Evolutionary conservation across 2,888 invertebrate genomes (phyloP).

Genomic region (Galerucella calmariensis): DNA sequence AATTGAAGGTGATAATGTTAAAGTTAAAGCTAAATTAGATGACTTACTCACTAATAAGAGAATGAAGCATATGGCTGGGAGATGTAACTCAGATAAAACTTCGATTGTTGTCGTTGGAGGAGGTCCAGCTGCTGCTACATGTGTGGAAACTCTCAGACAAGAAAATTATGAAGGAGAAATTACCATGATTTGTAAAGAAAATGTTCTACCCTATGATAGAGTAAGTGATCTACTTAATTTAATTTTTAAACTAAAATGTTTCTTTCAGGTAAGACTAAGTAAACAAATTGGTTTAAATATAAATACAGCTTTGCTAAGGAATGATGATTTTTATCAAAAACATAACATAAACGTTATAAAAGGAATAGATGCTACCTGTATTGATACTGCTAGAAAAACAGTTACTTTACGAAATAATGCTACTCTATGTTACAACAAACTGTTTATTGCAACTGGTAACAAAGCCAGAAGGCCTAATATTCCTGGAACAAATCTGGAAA

Average conservation of each 20-base stretch:
- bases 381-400: slow-evolving; percentile 73
- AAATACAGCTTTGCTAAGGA: slow-evolving; percentile 76
- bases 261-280: slow-evolving; percentile 73
- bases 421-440: slow-evolving; percentile 12
- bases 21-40: slow-evolving; percentile 73
- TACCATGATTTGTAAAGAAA: slow-evolving; percentile 82
- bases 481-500: slow-evolving; percentile 72
- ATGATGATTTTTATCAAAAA: slow-evolving; percentile 78
- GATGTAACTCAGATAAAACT: slow-evolving; percentile 63
- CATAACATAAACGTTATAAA: slow-evolving; percentile 79
- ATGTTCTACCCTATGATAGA: slow-evolving; percentile 88
- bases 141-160: slow-evolving; percentile 88
- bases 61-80: slow-evolving; percentile 71
- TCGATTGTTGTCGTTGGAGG: slow-evolving; percentile 82
- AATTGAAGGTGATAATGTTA: slow-evolving; percentile 72
- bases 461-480: slow-evolving; percentile 71
- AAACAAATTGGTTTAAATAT: slow-evolving; percentile 80
- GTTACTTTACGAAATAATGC: slow-evolving; percentile 69
- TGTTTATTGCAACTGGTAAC: slow-evolving; percentile 27
- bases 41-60: slow-evolving; percentile 72
- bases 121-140: slow-evolving; percentile 86
- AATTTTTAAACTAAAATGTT: neutral
- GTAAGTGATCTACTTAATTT: slow-evolving; percentile 60
- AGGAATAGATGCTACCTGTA: slow-evolving; percentile 73
- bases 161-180: slow-evolving; percentile 86